These are phyloP conservation scores for Lepus americanus DNA, from an alignment of 2,113 vertebrate species.

Conservation along the genomic window DNA sequence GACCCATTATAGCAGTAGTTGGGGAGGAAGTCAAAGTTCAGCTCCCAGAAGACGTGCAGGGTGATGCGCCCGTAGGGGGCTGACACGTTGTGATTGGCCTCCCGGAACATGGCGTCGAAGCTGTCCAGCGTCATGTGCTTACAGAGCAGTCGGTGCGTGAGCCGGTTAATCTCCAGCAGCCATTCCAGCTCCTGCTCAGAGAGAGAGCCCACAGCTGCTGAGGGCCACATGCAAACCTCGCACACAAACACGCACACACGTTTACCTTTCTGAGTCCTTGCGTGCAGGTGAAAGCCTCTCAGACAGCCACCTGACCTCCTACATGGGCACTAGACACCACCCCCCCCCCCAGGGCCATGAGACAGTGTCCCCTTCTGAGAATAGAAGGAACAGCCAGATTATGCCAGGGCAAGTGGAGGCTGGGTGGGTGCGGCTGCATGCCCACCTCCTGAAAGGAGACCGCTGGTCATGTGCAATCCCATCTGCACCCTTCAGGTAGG, in stretches of 20 bases:
- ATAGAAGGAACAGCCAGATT: background rate
- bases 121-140: constrained; percentile 99
- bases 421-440: background rate
- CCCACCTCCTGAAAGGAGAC: background rate
- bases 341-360: rapidly evolving
- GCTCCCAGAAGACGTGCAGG: constrained; percentile 99
- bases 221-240: background rate
- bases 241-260: rapidly evolving
- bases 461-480: rapidly evolving
- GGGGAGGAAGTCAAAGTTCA: constrained; percentile 99
- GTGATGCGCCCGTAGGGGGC: constrained; percentile 99
- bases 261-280: background rate
- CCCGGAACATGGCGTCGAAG: constrained; percentile 99
- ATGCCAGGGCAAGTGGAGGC: background rate
- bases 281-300: background rate
- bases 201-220: constrained; percentile 42
- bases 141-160: constrained; percentile 97
- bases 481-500: background rate
- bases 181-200: constrained; percentile 95
- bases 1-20: constrained; percentile 99
- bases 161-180: constrained; percentile 97
- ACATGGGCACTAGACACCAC: rapidly evolving
- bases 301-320: background rate
- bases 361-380: background rate
- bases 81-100: constrained; percentile 99